These are phyloP conservation scores for Apamea crenata DNA, from an alignment of 2,888 invertebrate genomes.

Conservation along the genomic window DNA sequence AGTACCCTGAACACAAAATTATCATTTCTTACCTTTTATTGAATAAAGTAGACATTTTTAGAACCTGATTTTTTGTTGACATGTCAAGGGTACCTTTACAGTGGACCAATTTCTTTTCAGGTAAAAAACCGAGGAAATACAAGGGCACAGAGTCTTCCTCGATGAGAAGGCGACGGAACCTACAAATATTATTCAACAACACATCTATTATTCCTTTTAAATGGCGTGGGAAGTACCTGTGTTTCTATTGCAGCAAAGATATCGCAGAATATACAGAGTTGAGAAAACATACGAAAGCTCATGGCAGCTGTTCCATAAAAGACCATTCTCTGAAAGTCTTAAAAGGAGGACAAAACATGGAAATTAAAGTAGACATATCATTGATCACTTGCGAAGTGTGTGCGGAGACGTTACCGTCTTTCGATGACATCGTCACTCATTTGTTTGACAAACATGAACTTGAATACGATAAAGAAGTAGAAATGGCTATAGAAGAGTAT, in stretches of 20 bases:
- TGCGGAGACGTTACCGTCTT: slow-evolving; percentile 71
- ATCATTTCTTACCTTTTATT: slow-evolving; percentile 32
- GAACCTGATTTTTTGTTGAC: slow-evolving; percentile 46
- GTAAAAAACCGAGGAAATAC: slow-evolving; percentile 82
- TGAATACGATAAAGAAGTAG: slow-evolving; percentile 81
- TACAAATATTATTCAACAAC: slow-evolving; percentile 86
- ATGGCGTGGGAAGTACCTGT: slow-evolving; percentile 87
- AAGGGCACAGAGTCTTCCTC: slow-evolving; percentile 84
- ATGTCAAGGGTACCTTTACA: slow-evolving; percentile 85
- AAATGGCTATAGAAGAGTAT: slow-evolving; percentile 86
- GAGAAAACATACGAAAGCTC: slow-evolving; percentile 82
- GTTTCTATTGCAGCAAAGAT: slow-evolving; percentile 87
- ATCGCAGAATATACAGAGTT: slow-evolving; percentile 80
- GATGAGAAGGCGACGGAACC: slow-evolving; percentile 84
- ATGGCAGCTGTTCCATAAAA: slow-evolving; percentile 82
- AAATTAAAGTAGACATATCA: slow-evolving; percentile 86
- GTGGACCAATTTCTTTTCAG: slow-evolving; percentile 85
- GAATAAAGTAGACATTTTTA: slow-evolving; percentile 63
- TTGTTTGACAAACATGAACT: slow-evolving; percentile 79
- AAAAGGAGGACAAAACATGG: slow-evolving; percentile 87
- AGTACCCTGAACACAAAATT: slow-evolving; percentile 75
- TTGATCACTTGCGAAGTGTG: slow-evolving; percentile 83
- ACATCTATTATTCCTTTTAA: slow-evolving; percentile 87
- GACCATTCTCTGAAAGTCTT: slow-evolving; percentile 85
- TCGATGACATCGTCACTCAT: slow-evolving; percentile 80